A percentile compares a stretch with the other conserved stretches of the same genome.
These are phyloP conservation scores for Irena cyanogastra DNA, from an alignment of 2,113 vertebrate genomes.

Conservation along the genomic window DNA sequence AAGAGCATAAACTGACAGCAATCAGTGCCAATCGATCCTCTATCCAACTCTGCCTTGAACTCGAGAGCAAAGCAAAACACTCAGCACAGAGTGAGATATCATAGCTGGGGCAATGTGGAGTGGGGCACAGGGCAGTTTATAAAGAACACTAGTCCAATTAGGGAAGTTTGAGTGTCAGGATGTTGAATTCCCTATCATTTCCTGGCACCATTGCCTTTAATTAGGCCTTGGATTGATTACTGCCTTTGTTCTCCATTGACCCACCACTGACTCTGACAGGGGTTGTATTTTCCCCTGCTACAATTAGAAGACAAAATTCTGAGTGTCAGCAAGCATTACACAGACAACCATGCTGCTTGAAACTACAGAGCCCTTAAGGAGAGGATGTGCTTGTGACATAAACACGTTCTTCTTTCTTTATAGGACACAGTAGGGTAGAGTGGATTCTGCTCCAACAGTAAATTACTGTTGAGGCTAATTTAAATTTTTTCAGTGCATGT, in stretches of 20 bases:
- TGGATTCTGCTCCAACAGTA: not conserved
- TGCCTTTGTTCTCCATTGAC: conserved; percentile 38
- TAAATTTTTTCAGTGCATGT: not conserved
- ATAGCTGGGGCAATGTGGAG: not conserved
- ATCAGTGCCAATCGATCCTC: not conserved
- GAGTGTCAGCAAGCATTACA: conserved; percentile 29
- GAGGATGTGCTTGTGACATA: not conserved
- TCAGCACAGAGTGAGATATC: not conserved
- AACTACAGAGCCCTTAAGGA: not conserved
- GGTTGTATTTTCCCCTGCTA: not conserved
- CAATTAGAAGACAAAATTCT: conserved; percentile 30
- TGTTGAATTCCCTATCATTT: conserved; percentile 8
- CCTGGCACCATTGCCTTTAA: conserved; percentile 40
- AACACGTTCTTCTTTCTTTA: not conserved
- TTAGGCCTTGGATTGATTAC: conserved; percentile 53
- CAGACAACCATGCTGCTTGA: not conserved
- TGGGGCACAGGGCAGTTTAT: not conserved
- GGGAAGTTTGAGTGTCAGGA: not conserved
- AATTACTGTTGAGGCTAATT: not conserved
- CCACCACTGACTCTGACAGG: not conserved
- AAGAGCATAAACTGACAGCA: not conserved
- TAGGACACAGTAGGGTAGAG: not conserved
- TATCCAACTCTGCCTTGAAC: not conserved
- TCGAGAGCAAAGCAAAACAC: not conserved
- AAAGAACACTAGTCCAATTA: conserved; percentile 10